A percentile compares a stretch with the other conserved stretches of the same genome.
These are phyloP conservation scores for Magallana nippona DNA, from an alignment of 2,888 invertebrate species.

Conservation along the genomic window DNA sequence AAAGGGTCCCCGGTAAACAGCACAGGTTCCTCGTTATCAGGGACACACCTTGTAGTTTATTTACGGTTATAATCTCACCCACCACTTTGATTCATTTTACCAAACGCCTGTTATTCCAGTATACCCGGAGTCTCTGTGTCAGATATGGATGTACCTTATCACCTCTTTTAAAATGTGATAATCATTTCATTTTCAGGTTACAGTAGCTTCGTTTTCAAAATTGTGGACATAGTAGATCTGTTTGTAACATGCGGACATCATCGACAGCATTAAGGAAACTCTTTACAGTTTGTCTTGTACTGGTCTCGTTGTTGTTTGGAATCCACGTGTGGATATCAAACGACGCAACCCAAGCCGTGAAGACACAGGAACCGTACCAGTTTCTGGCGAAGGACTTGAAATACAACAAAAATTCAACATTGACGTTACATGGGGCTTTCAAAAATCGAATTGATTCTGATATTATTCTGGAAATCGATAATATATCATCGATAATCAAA, in stretches of 20 bases:
- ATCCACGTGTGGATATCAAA: conserved; percentile 6
- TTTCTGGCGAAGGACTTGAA: not conserved
- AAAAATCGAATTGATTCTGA: not conserved
- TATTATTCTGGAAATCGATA: conserved; percentile 1
- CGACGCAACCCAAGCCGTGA: not conserved
- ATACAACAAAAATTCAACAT: not conserved
- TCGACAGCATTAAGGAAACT: too few relatives aligned
- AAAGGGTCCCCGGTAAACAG: not conserved
- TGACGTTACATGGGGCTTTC: conserved; percentile 3
- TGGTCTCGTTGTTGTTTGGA: not conserved
- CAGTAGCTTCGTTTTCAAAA: too few relatives aligned
- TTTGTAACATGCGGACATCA: too few relatives aligned
- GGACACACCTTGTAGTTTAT: conserved; percentile 1
- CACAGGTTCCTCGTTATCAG: not conserved
- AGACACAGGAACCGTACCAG: not conserved
- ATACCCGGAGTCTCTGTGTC: not conserved
- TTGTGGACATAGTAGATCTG: too few relatives aligned
- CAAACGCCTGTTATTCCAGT: too few relatives aligned
- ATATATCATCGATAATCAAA: conserved; percentile 11
- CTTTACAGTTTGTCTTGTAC: not conserved
- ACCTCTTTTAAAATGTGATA: too few relatives aligned
- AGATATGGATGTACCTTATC: too few relatives aligned
- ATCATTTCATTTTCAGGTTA: too few relatives aligned
- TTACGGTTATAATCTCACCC: not conserved
- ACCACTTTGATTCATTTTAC: not conserved